A percentile compares a stretch with the other conserved stretches of the same genome.
Conservation (phyloP, 2,113 vertebrate genomes). For the Oreocharis arfaki region DNA sequence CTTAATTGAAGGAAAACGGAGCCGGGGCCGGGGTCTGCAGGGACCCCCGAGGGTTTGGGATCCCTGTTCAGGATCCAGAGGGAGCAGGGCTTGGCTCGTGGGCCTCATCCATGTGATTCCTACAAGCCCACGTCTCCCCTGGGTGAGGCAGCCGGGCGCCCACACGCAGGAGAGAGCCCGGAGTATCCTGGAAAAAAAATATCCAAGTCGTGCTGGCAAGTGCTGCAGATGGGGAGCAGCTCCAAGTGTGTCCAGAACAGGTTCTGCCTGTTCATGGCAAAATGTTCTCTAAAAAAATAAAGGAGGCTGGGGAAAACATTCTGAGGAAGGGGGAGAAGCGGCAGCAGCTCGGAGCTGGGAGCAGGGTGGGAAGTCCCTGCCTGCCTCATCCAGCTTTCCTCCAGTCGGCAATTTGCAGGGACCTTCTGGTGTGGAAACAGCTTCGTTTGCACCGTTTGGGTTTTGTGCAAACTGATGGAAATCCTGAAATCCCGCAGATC, state of each 20-base stretch:
- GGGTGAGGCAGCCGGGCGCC: neutral
- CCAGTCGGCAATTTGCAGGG: neutral
- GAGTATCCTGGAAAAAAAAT: neutral
- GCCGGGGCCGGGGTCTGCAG: neutral
- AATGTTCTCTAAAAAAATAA: neutral
- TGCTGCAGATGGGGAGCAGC: neutral
- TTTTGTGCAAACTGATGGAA: neutral
- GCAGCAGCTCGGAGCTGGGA: neutral
- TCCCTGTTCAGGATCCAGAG: neutral
- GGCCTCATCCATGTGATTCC: neutral
- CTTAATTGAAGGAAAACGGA: neutral
- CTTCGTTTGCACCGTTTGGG: neutral
- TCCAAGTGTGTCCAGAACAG: slow-evolving; percentile 1
- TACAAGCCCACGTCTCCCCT: neutral
- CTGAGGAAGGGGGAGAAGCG: neutral
- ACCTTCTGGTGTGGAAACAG: neutral
- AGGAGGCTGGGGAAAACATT: neutral
- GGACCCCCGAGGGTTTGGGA: neutral
- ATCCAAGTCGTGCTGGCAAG: neutral
- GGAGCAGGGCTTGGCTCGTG: neutral
- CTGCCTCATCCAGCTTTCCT: neutral
- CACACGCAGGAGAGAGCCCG: neutral
- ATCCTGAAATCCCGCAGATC: neutral
- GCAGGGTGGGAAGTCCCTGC: neutral
- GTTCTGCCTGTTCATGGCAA: slow-evolving; percentile 11